Conservation (phyloP, 2,888 invertebrate species). For the Drosophila nigritarsus region DNA sequence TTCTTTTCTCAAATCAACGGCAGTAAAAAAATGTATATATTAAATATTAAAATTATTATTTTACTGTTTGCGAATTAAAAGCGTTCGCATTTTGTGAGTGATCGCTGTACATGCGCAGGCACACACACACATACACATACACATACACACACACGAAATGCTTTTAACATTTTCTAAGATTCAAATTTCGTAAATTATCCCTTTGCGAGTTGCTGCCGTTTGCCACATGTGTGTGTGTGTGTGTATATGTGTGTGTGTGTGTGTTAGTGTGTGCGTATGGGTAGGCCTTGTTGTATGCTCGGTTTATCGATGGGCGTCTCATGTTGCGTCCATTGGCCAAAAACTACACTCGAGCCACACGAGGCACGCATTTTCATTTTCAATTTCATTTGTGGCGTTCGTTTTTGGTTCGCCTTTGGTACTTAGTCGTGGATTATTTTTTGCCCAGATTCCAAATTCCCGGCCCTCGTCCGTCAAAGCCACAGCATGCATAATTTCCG, state of each 20-base stretch:
- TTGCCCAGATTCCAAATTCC: constrained; percentile 9
- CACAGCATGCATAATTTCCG: constrained; percentile 21
- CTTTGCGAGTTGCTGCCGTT: constrained; percentile 67
- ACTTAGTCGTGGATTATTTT: constrained; percentile 11
- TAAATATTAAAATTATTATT: background rate
- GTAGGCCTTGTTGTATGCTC: constrained; percentile 31
- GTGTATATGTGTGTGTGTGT: constrained; percentile 3
- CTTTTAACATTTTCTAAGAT: constrained; percentile 82
- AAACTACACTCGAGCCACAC: constrained; percentile 39
- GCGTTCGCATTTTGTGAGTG: background rate
- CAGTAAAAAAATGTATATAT: background rate
- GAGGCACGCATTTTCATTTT: constrained; percentile 23
- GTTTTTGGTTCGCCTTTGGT: constrained; percentile 25
- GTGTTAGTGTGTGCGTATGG: background rate
- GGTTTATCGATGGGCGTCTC: constrained; percentile 51
- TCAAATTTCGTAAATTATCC: constrained; percentile 82
- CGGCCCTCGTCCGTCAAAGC: background rate
- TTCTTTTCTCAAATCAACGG: background rate
- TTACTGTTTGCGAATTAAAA: background rate
- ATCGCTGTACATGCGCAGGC: constrained; percentile 65
- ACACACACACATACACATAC: constrained; percentile 34
- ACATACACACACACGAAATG: constrained; percentile 55
- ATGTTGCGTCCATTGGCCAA: constrained; percentile 60
- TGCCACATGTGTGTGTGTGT: constrained; percentile 4
- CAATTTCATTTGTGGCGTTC: constrained; percentile 32